phyloP scores from a whole-genome alignment of 2,113 vertebrate species.

The Haplochromis burtoni region DNA sequence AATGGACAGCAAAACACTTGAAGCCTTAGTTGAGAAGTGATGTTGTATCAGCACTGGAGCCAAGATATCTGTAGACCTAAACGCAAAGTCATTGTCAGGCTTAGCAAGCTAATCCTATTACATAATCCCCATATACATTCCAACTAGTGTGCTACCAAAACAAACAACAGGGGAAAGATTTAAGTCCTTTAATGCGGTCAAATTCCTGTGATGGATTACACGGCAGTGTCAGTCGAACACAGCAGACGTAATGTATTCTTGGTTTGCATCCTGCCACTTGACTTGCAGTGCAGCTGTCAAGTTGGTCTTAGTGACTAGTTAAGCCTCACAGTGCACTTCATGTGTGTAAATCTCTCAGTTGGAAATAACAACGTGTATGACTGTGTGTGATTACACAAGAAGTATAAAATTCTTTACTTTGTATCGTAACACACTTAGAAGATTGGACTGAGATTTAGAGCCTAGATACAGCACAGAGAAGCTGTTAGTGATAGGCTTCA shows the following conservation, averaged over 20 bases:
- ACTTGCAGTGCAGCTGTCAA: not conserved
- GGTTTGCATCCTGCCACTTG: not conserved
- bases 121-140: slow-evolving; percentile 12
- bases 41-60: not conserved
- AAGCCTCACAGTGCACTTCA: not conserved
- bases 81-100: slow-evolving; percentile 23
- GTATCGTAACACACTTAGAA: not conserved
- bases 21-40: not conserved
- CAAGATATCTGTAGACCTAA: not conserved
- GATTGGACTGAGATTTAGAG: slow-evolving; percentile 8
- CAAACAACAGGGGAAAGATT: not conserved
- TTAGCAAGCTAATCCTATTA: not conserved
- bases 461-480: not conserved
- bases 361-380: not conserved
- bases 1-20: not conserved
- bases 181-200: slow-evolving; percentile 5
- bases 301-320: not conserved
- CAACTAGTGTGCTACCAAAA: slow-evolving; percentile 20
- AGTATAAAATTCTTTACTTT: not conserved
- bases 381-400: not conserved
- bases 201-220: slow-evolving; percentile 15
- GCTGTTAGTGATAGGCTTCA: not conserved
- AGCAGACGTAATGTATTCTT: not conserved
- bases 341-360: not conserved
- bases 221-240: not conserved